Evolutionary conservation across 2,113 vertebrate species (phyloP), one percentile per base, ranked within the genome.

Genomic region (Phrynosoma platyrhinos): DNA sequence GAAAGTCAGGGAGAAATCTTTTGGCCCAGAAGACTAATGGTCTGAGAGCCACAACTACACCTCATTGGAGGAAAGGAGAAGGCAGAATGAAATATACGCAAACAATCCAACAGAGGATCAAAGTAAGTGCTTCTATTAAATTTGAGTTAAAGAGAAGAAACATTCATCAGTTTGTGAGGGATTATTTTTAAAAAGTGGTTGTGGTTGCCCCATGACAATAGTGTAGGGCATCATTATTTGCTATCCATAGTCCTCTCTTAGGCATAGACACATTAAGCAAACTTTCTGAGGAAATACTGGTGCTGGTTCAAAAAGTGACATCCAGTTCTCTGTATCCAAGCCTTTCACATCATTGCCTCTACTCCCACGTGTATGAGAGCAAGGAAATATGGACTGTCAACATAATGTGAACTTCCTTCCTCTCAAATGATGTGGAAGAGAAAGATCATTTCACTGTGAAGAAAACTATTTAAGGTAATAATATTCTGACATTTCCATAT

Each of bases 401-500:
- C 90, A 84, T 53, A 42, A 85, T 32, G 9, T 47, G 89, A 91
- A 36, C 20, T 87, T 89, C 79, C 52, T 83, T 0, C 0, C 47
- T 14, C 77, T 27, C 55, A 89, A 90, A 88, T 12, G 16, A 76
- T 40, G 68, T n/a, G n/a, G 89, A 89, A 83, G 66, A 86, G 76
- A 91, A 94, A 86, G 10, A 84, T 2, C 16, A n/a, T 69, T 90
- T 71, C 84, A 30, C 36, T 90, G 72, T 16, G 18, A 88, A 86
- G 66, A 9, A n/a, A 88, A 20, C 86, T 87, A 84, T 8, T 53
- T 62, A 83, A 87, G 53, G 52, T 25, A 84, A 0, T 74, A 91
- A 52, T 87, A 84, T n/a, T 84, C 55, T 88, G 85, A 62, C 42
- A 86, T 88, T 92, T 93, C 47, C 84, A 23, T n/a, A 12, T 87